Base-by-base conservation (phyloP, 2,888 invertebrate species). In the Nasonia oneida region DNA sequence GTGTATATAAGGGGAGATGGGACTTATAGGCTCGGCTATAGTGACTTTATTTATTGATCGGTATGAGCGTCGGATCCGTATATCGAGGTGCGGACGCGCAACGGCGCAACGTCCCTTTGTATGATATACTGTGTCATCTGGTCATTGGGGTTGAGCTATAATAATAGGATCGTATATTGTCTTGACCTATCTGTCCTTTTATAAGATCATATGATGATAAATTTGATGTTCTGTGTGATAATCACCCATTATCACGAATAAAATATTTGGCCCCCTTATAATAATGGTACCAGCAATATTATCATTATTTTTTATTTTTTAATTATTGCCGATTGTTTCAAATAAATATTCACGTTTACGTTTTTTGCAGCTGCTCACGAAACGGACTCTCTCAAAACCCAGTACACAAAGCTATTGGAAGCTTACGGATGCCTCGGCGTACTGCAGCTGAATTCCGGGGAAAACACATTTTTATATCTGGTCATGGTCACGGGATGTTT, bases 371-470 rank as follows among this genome's bases (percentile, higher is more conserved):
- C 97, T 87, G 94, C 96, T 64, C 96, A 97, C 93, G 99, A 99
- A 94, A 97, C 97, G 5, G 98, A 99, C 90, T 96, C 97, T 18
- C 95, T 99, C 85, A 97, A 97, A 91, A 97, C 97, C 90, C 96
- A 97, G 90, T 99, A 99, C 92, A 96, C 96, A 18, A 98, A 99
- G 94, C 95, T 98, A 71, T 94, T 97, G 81, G 99, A 99, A 94
- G 98, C 98, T 0, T 99, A 99, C 93, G 99, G 99, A 42, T 98
- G 99, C 91, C 94, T 99, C 83, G 99, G 99, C 73, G 98, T 99
- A 3, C 95, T 99, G 0, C 98, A 98, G 91, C 94, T 98, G 74
- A 97, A 97, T 93, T 96, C 97, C 86, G 97, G 97, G 78, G 97
- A 98, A 92, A 96, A 95, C 91, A 97, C 97, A 61, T 95, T 98